phyloP scores from a whole-genome alignment of 2,888 invertebrate genomes.

The Timema cristinae region DNA sequence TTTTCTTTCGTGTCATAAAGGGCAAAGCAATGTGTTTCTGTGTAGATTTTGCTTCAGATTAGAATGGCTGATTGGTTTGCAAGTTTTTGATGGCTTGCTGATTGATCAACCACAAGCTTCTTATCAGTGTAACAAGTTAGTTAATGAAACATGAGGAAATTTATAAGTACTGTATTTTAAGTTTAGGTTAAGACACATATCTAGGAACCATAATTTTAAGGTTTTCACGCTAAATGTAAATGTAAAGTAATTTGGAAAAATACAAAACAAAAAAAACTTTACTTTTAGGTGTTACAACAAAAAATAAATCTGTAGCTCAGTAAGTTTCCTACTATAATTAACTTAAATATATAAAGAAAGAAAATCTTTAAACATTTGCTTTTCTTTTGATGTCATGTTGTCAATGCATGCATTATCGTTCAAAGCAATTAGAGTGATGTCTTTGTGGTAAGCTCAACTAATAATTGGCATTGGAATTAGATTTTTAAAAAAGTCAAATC shows the following conservation, averaged over 20 bases:
- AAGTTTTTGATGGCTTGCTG: conserved; percentile 12
- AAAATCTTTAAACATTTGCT: conserved; percentile 18
- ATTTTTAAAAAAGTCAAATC: not conserved
- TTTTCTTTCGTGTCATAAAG: not conserved
- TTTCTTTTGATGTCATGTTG: not conserved
- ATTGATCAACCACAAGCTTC: not conserved
- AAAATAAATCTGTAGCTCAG: conserved; percentile 22
- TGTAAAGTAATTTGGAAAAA: conserved; percentile 17
- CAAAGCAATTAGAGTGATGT: conserved; percentile 15
- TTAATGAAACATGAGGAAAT: conserved; percentile 18
- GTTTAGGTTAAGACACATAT: conserved; percentile 29
- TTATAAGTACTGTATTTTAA: conserved; percentile 27
- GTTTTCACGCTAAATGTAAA: conserved; percentile 28
- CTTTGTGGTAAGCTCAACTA: conserved; percentile 14
- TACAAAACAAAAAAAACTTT: not conserved
- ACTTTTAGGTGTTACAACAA: conserved; percentile 23
- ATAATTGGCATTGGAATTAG: conserved; percentile 9
- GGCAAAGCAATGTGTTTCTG: not conserved
- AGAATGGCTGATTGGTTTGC: conserved; percentile 11
- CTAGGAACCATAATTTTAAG: conserved; percentile 31
- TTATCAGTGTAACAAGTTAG: conserved; percentile 23
- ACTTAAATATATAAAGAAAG: conserved; percentile 19
- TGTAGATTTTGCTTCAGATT: conserved; percentile 7
- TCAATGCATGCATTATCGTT: not conserved
- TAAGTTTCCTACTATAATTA: conserved; percentile 22